Evolutionary conservation across 1,140 invertebrate species (phyloP).

Genomic region (Cataglyphis hispanica): DNA sequence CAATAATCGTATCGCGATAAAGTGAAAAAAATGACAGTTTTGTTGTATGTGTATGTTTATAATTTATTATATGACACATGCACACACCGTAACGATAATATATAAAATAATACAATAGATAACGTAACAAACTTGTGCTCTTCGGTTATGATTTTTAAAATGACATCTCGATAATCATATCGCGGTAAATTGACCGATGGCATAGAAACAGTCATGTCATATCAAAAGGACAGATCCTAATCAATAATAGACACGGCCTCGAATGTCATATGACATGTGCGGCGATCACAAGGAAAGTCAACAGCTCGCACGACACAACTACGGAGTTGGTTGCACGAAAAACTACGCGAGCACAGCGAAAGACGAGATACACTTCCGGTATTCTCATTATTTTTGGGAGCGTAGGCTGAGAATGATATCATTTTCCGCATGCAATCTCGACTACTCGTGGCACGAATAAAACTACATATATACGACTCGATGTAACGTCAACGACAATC

Average conservation of each 20-base stretch:
- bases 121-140: not conserved
- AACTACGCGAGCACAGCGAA: not conserved
- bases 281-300: not conserved
- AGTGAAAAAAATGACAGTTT: too few relatives aligned
- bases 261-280: not conserved
- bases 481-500: conserved; percentile 19
- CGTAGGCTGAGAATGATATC: conserved; percentile 17
- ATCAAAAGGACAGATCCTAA: not conserved
- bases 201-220: not conserved
- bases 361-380: conserved; percentile 28
- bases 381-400: conserved; percentile 32
- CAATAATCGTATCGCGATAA: too few relatives aligned
- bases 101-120: not conserved
- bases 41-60: too few relatives aligned
- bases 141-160: not conserved
- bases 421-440: conserved; percentile 18
- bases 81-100: too few relatives aligned
- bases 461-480: not conserved
- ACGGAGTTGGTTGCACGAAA: not conserved
- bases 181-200: not conserved
- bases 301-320: not conserved
- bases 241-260: not conserved
- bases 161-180: not conserved
- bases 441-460: not conserved
- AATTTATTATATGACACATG: too few relatives aligned